Evolutionary conservation across 1,140 invertebrate species (phyloP), one percentile per base, ranked within the genome.

Genomic region (Bombus polaris): DNA sequence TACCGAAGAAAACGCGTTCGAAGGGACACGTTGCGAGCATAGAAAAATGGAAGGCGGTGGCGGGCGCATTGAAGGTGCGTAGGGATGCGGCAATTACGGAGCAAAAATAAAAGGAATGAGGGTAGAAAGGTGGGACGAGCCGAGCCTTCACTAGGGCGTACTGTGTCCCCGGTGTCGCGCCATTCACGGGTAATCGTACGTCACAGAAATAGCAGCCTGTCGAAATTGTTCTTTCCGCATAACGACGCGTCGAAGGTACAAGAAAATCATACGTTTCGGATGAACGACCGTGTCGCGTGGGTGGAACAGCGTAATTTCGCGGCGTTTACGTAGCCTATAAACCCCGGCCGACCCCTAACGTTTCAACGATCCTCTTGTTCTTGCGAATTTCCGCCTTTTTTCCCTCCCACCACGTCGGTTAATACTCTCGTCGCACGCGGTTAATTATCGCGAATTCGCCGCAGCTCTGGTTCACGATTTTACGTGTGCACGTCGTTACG

Each of bases 241-340:
- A 82, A 89, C 83, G 83, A 88, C 83, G 83, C 88, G 83, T 78
- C 72, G 88, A 85, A 83, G 8, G 68, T 70, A 39, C 68, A 70
- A 70, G 88, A 86, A 89, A 89, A 89, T 89, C 87, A 89, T 88
- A 89, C 74, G 88, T 79, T 89, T 76, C 87, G 76, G 87, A 75
- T 86, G 83, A 89, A 89, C 87, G 88, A 89, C 88, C 87, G 87
- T 89, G 88, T 89, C 88, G 86, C 87, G 88, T 89, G 87, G 88
- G 75, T 82, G 88, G 79, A 89, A 80, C 75, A 59, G 39, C 65
- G 74, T 70, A 89, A 89, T 89, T 89, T 88, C 79, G 79, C 70
- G 39, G 62, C 88, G 88, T 88, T 88, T 88, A 85, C 81, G 73
- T 74, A 80, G 77, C 77, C 78, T 77, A 39, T 88, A 85, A 89